Evolutionary conservation across 2,888 invertebrate genomes (phyloP).

Genomic region (Ditula angustiorana): DNA sequence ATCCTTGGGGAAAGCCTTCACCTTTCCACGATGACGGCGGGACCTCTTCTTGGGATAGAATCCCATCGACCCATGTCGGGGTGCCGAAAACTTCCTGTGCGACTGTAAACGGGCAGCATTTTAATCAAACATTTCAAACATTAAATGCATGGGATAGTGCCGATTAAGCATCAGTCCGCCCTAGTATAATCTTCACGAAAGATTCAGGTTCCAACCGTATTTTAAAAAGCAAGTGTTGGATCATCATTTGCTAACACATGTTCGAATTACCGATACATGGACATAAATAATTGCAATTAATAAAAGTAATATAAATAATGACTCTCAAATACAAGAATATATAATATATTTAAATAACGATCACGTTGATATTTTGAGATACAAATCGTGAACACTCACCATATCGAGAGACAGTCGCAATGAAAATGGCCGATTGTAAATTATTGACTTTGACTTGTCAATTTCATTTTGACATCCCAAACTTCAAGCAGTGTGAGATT

Average conservation of each 20-base stretch:
- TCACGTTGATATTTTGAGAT: conserved; percentile 40
- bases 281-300: neutral
- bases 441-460: neutral
- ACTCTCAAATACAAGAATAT: neutral
- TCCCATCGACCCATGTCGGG: conserved; percentile 99
- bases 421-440: conserved; percentile 73
- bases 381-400: conserved; percentile 58
- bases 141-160: neutral
- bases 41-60: conserved; percentile 99
- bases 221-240: conserved; percentile 78
- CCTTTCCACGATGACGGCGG: conserved; percentile 98
- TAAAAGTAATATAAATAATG: neutral
- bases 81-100: conserved; percentile 99
- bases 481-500: no score
- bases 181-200: conserved; percentile 90
- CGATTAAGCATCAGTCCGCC: conserved; percentile 88
- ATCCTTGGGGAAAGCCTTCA: conserved; percentile 99
- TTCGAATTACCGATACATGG: conserved; percentile 3
- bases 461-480: conserved; percentile 16
- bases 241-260: conserved; percentile 84
- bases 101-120: conserved; percentile 88
- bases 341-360: conserved; percentile 29
- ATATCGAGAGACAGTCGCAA: conserved; percentile 72
- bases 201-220: conserved; percentile 90
- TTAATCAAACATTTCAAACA: neutral